Evolutionary conservation across 1,140 invertebrate species (phyloP).

Genomic region (Drosophila ohnishii): DNA sequence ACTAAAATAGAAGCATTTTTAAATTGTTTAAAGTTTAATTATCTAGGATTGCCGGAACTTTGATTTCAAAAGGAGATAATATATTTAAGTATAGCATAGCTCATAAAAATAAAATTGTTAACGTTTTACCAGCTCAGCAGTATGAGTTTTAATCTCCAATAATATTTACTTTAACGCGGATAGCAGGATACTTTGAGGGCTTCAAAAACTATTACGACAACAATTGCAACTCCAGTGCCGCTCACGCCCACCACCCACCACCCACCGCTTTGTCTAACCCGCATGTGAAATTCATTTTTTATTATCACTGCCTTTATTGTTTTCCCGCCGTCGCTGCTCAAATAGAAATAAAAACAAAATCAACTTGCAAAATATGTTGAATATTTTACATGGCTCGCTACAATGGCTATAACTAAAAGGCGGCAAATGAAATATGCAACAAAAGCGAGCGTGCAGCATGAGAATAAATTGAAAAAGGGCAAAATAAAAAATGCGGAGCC

Average conservation of each 20-base stretch:
- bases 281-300: slow-evolving; percentile 78
- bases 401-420: slow-evolving; percentile 75
- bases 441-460: slow-evolving; percentile 70
- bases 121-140: neutral
- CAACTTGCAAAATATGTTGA: slow-evolving; percentile 78
- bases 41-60: neutral
- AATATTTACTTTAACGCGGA: slow-evolving; percentile 36
- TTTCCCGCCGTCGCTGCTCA: slow-evolving; percentile 48
- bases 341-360: slow-evolving; percentile 60
- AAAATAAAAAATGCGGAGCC: slow-evolving; percentile 16
- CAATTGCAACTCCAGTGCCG: slow-evolving; percentile 12
- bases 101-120: neutral
- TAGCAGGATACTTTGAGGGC: slow-evolving; percentile 22
- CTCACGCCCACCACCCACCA: neutral
- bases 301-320: slow-evolving; percentile 68
- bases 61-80: neutral
- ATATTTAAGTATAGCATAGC: neutral
- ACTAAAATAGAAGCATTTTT: neutral
- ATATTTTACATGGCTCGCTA: slow-evolving; percentile 70
- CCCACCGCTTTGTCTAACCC: slow-evolving; percentile 24
- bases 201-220: slow-evolving; percentile 36
- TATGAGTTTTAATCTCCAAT: neutral
- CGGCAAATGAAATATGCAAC: slow-evolving; percentile 78
- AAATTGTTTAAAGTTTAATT: neutral
- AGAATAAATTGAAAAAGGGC: slow-evolving; percentile 71